Evolutionary conservation across 2,888 invertebrate species (phyloP).

Genomic region (Pterostichus madidus): DNA sequence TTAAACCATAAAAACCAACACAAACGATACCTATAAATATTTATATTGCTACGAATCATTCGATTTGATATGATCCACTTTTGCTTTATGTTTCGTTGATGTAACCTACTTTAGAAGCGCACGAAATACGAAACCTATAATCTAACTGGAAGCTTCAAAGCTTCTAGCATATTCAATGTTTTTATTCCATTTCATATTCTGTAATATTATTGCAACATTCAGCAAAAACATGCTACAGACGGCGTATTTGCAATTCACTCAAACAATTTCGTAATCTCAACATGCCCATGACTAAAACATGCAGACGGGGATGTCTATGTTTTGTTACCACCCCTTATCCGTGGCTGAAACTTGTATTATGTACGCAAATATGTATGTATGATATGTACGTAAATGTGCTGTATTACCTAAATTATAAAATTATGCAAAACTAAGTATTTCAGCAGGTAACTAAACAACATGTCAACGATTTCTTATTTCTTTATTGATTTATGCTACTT

Average conservation of each 20-base stretch:
- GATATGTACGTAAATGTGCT: too few relatives aligned
- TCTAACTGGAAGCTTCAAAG: neutral
- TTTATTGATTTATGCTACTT: too few relatives aligned
- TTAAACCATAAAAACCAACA: neutral
- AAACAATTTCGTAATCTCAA: conserved; percentile 20
- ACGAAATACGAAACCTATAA: neutral
- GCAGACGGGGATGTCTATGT: neutral
- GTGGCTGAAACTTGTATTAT: too few relatives aligned
- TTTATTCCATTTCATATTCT: conserved; percentile 24
- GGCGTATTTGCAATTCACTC: conserved; percentile 16
- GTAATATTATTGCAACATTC: neutral
- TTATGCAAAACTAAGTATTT: too few relatives aligned
- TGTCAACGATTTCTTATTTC: too few relatives aligned
- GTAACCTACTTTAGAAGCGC: neutral
- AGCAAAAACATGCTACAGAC: conserved; percentile 12
- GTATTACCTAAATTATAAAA: too few relatives aligned
- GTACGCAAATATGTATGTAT: too few relatives aligned
- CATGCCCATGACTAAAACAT: conserved; percentile 29
- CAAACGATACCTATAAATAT: neutral
- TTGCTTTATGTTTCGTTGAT: too few relatives aligned
- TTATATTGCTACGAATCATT: too few relatives aligned
- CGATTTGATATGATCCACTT: too few relatives aligned
- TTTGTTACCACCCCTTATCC: neutral
- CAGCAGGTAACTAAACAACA: too few relatives aligned
- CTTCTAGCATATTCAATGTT: neutral